Evolutionary conservation across 2,113 vertebrate genomes (phyloP), one percentile per base, ranked within the genome.

Genomic region (Apteryx mantelli): DNA sequence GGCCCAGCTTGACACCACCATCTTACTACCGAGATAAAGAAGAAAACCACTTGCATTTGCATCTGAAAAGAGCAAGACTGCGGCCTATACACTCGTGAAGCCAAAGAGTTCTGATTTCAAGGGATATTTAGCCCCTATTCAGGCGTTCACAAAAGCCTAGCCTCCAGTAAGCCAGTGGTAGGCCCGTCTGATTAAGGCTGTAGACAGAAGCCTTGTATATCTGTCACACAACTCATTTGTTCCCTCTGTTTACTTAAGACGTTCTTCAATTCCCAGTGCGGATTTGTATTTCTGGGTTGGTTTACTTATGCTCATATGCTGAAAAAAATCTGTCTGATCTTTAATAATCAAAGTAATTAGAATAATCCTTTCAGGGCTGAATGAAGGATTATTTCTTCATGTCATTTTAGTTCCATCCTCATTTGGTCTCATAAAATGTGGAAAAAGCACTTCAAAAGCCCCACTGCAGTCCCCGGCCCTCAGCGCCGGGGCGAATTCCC

Each of bases 221-320:
- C 98, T 94, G 89, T 98, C 98, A 98, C 98, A 98, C 97, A 97
- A 95, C 97, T 97, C 98, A 98, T 98, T 99, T 98, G 98, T 98
- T 99, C 98, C 98, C 82, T 97, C 97, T 98, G 98, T 99, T 99
- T 98, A 98, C 98, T 98, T 98, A 98, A 98, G 98, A 94, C 97
- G 96, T 97, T 97, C 98, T 96, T 98, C 95, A 97, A 96, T 95
- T 97, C 97, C 98, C 98, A 98, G 96, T 91, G 95, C 95, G 97
- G 98, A 98, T 98, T 98, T 97, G 98, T 96, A 64, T 96, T 98
- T 97, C 93, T 96, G 98, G 97, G 93, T 96, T 94, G 98, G 97
- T 91, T 98, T 96, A 92, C 82, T 96, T 96, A 95, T 87, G 98
- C 79, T 65, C 52, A 26, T 38, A 65, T 46, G 46, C 53, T 82